Conservation (phyloP, 2,113 vertebrate species). For the Eulacestoma nigropectus region DNA sequence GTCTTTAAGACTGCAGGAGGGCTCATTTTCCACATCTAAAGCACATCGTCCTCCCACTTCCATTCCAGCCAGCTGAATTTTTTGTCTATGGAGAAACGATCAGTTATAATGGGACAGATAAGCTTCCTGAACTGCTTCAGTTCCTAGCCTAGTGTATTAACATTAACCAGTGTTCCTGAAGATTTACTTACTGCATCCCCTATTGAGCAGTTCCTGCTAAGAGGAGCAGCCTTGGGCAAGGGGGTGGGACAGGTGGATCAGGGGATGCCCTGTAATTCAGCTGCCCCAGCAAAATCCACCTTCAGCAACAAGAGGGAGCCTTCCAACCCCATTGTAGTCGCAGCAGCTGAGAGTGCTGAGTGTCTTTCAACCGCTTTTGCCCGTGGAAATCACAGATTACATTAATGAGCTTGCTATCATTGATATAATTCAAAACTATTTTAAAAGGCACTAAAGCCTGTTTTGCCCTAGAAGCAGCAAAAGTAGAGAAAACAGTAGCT, state of each 20-base stretch:
- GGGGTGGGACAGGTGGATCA: neutral
- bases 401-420: neutral
- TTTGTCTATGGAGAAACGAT: neutral
- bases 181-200: neutral
- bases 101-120: neutral
- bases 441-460: neutral
- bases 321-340: neutral
- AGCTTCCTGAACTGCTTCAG: neutral
- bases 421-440: neutral
- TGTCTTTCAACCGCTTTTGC: neutral
- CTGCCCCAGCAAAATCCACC: neutral
- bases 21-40: neutral
- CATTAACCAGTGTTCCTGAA: neutral
- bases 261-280: neutral
- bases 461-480: neutral
- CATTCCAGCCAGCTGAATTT: neutral
- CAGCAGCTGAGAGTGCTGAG: neutral
- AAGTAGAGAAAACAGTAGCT: neutral
- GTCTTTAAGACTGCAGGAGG: neutral
- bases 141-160: neutral
- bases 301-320: neutral
- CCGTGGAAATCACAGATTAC: neutral
- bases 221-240: neutral
- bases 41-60: accelerated
- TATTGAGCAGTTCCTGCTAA: neutral